Percentiles rank a stretch among this genome's conserved stretches.
Conservation (phyloP, 2,113 vertebrate species). For the Peromyscus californicus region DNA sequence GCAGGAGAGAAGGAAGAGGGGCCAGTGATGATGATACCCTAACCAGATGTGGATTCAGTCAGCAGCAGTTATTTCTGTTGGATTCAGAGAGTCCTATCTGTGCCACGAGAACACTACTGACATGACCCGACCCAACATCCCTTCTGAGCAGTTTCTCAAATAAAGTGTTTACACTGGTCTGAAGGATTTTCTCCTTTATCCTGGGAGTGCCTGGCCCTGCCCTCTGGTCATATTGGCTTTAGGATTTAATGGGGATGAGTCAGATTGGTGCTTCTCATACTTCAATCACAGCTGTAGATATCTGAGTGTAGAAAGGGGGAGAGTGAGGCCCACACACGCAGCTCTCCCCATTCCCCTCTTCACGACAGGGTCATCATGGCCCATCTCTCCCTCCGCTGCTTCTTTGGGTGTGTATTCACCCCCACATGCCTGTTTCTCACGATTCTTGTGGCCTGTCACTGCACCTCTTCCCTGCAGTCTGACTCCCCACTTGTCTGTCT, state of each 20-base stretch:
- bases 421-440: not conserved
- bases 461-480: not conserved
- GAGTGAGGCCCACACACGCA: accelerated
- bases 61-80: not conserved
- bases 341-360: not conserved
- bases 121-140: not conserved
- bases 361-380: accelerated
- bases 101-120: not conserved
- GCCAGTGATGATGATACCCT: not conserved
- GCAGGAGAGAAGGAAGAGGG: no score
- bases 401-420: not conserved
- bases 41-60: not conserved
- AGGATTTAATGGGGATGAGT: not conserved
- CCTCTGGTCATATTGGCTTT: not conserved
- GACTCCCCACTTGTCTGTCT: not conserved
- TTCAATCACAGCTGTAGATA: not conserved
- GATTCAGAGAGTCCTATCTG: not conserved
- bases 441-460: not conserved
- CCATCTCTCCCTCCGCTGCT: not conserved
- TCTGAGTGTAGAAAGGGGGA: not conserved
- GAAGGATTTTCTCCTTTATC: slow-evolving; percentile 6
- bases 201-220: not conserved
- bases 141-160: not conserved
- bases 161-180: not conserved
- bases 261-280: not conserved